Conservation (phyloP, 2,113 vertebrate genomes). For the Phrynocephalus versicolor region DNA sequence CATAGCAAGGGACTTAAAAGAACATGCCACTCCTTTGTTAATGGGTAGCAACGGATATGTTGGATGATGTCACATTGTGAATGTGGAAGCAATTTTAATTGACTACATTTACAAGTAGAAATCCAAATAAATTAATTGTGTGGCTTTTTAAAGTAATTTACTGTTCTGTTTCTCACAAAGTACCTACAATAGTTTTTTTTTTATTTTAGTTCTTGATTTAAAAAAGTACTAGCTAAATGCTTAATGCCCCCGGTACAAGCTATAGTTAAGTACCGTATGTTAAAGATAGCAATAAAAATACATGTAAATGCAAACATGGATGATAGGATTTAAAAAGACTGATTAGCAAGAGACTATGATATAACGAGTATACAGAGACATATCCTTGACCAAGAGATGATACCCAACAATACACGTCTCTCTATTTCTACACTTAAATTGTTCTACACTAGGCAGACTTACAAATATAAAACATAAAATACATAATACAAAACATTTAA, state of each 20-base stretch:
- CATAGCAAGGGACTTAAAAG: neutral
- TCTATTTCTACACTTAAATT: too few relatives aligned
- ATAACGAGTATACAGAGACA: too few relatives aligned
- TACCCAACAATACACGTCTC: too few relatives aligned
- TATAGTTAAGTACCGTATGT: neutral
- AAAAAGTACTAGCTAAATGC: neutral
- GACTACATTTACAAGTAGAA: too few relatives aligned
- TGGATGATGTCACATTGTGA: neutral
- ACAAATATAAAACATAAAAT: too few relatives aligned
- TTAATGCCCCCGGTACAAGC: neutral
- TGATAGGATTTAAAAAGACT: neutral
- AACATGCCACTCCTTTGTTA: neutral
- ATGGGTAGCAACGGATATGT: neutral
- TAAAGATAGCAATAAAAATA: neutral
- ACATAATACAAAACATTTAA: too few relatives aligned
- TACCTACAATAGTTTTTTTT: neutral
- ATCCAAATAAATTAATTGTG: too few relatives aligned
- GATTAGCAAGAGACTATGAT: too few relatives aligned
- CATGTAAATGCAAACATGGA: neutral
- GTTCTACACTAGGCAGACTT: too few relatives aligned
- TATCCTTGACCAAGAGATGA: too few relatives aligned
- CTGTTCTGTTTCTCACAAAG: neutral
- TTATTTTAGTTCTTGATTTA: too few relatives aligned
- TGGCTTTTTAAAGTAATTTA: neutral
- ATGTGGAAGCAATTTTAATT: neutral